phyloP scores from a whole-genome alignment of 2,113 vertebrate species.

The Archilochus colubris region DNA sequence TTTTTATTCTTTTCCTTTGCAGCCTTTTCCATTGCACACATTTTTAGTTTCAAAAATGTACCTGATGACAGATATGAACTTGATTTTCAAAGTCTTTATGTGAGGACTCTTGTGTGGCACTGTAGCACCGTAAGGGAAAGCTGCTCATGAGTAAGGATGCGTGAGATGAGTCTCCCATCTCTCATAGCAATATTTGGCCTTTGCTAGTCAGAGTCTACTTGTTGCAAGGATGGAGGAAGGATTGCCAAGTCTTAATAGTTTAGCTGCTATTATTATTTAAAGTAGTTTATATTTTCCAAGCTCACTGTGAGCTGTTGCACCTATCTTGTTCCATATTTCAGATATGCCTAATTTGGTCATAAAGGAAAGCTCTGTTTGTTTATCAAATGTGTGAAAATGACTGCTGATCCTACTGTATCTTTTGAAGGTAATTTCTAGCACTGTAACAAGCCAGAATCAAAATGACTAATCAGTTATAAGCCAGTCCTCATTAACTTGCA shows the following conservation, averaged over 20 bases:
- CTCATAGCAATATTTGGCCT: background rate
- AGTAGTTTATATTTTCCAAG: background rate
- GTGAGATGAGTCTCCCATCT: background rate
- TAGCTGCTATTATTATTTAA: background rate
- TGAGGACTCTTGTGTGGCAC: background rate
- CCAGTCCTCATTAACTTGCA: constrained; percentile 71
- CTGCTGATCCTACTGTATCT: constrained; percentile 39
- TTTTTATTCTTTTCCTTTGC: background rate
- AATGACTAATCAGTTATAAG: constrained; percentile 73
- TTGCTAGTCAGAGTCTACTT: background rate
- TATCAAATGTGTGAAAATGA: constrained; percentile 41
- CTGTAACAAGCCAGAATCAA: constrained; percentile 69
- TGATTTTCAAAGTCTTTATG: background rate
- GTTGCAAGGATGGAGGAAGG: background rate
- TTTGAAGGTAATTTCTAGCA: constrained; percentile 64
- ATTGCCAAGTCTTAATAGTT: background rate
- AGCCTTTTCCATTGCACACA: background rate
- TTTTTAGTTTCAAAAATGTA: background rate
- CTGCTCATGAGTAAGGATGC: background rate
- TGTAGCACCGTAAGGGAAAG: background rate
- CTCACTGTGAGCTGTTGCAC: background rate
- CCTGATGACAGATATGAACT: background rate
- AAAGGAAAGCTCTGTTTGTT: constrained; percentile 32
- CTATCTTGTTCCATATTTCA: background rate
- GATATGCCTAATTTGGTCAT: background rate